Conservation (phyloP, 2,888 invertebrate species). For the Ganaspis brasiliensis region DNA sequence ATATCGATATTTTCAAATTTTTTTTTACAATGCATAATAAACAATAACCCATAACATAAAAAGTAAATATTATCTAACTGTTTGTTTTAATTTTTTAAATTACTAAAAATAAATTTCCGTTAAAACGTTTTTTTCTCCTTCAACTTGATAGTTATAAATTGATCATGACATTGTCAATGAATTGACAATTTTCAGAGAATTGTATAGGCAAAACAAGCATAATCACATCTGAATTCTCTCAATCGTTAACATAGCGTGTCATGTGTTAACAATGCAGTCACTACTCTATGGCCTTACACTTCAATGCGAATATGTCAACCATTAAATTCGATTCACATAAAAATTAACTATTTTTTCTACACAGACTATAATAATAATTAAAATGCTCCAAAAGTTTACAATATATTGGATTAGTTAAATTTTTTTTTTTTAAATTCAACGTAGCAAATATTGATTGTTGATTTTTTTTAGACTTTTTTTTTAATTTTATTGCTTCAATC, state of each 20-base stretch:
- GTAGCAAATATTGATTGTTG: not conserved
- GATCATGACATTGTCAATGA: not conserved
- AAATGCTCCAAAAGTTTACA: not conserved
- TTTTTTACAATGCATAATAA: too few species aligned
- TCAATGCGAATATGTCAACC: not conserved
- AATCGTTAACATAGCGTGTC: slow-evolving; percentile 19
- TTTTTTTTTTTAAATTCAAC: not conserved
- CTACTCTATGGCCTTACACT: slow-evolving; percentile 17
- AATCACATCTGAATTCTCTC: slow-evolving; percentile 8
- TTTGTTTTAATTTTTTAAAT: too few species aligned
- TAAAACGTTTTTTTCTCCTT: not conserved
- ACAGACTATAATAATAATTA: not conserved
- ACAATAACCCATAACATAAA: too few species aligned
- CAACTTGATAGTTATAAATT: not conserved
- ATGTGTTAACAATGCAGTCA: slow-evolving; percentile 22
- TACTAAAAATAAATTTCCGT: too few species aligned
- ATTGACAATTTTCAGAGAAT: slow-evolving; percentile 10
- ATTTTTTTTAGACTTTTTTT: not conserved
- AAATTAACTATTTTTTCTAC: not conserved
- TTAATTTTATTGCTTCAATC: not conserved
- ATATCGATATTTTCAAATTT: too few species aligned
- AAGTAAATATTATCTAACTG: too few species aligned
- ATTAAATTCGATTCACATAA: not conserved
- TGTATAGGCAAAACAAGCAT: slow-evolving; percentile 4
- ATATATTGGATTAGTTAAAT: not conserved